Evolutionary conservation across 1,140 invertebrate genomes (phyloP).

Genomic region (Tetramorium parvispinum): DNA sequence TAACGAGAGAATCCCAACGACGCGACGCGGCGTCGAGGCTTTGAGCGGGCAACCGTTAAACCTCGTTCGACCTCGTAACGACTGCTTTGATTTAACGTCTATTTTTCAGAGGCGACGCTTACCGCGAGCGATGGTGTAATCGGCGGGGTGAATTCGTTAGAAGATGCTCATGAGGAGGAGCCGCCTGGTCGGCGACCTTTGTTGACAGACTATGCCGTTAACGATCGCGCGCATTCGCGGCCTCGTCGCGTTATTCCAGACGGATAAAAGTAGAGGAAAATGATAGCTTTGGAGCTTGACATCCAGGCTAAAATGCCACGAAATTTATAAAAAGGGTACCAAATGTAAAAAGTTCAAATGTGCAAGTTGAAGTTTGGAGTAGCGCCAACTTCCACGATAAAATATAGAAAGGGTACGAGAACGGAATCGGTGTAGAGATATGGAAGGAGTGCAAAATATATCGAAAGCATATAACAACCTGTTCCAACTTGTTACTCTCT

Average conservation of each 20-base stretch:
- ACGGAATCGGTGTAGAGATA: not conserved
- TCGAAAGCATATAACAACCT: not conserved
- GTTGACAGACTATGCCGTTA: slow-evolving; percentile 17
- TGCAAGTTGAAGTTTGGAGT: not conserved
- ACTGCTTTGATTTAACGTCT: slow-evolving; percentile 67
- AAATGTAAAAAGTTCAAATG: slow-evolving; percentile 18
- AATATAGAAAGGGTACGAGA: not conserved
- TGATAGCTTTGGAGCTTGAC: not conserved
- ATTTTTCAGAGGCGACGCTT: slow-evolving; percentile 74
- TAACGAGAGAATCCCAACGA: slow-evolving; percentile 51
- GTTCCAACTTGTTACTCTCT: not conserved
- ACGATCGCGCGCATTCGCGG: not conserved
- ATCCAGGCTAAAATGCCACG: not conserved
- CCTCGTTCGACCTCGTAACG: slow-evolving; percentile 55
- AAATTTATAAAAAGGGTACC: slow-evolving; percentile 21
- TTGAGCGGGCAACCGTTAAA: slow-evolving; percentile 55
- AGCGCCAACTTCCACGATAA: slow-evolving; percentile 4
- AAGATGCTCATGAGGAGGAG: slow-evolving; percentile 47
- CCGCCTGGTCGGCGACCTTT: slow-evolving; percentile 31
- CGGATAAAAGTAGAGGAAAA: not conserved
- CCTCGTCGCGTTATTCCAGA: slow-evolving; percentile 4
- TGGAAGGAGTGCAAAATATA: not conserved
- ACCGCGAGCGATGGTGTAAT: slow-evolving; percentile 75
- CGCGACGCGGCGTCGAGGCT: not conserved
- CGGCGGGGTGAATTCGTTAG: slow-evolving; percentile 80